Base-by-base conservation (phyloP, 2,113 vertebrate genomes). In the Thamnaconus septentrionalis region DNA sequence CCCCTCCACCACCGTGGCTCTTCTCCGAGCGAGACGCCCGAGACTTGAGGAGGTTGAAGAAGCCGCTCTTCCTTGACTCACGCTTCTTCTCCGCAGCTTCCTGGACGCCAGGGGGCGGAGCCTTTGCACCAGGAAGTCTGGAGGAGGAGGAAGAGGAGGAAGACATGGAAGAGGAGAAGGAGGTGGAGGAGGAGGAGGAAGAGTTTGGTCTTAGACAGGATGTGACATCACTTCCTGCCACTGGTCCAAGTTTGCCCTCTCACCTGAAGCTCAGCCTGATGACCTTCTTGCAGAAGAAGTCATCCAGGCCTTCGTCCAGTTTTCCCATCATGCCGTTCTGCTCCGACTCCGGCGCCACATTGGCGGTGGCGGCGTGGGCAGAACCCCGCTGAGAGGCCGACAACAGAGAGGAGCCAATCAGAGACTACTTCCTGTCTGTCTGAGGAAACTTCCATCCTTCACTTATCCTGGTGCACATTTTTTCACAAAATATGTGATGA, bases 281-380 rank as follows among this genome's bases (percentile, higher is more conserved):
- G 77, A 98, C 94, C 79, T 94, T 97, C 89, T 94, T 98, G 59
- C 90, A 93, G 85, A 96, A 99, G 90, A 99, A 99, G 71, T 98
- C 97, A 40, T 98, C 97, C 45, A 99, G 86, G 0, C 97, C 97
- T 87, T 99, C 96, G 57, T 99, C 97, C 73, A 99, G 91, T 85
- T 94, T 94, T 52, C 89, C 94, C 88, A 93, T 92, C 4, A 92
- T 83, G 71, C 90, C 86, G 57, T 92, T 94, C 76, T 93, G 92
- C 61, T 96, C 96, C 0, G 87, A 78, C 8, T 95, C 94, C 3
- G 78, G 89, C 9, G 89, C 50, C 4, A 76, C 54, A 31, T 40
- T 73, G 72, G 64, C 86, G 72, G 56, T 72, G 80, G 11, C 87
- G 57, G 85, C 18, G 18, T 31, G 18, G 18, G 18, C 18, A 31